Evolutionary conservation across 2,888 invertebrate species (phyloP).

Genomic region (Oscheius sp.): DNA sequence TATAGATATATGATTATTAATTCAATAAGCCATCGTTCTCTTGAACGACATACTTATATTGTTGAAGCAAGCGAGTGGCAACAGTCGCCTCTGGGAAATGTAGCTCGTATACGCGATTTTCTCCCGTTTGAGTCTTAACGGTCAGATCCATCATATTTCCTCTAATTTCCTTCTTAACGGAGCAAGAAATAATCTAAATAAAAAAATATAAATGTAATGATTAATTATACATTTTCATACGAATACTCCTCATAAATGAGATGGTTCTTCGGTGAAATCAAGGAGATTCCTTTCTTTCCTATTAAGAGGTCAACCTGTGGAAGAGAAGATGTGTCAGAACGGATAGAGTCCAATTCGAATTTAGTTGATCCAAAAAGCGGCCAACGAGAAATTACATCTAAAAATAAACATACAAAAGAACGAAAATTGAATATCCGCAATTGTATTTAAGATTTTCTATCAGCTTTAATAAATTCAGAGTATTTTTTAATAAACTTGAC

Average conservation of each 20-base stretch:
- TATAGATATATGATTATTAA: not conserved
- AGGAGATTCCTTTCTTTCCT: slow-evolving; percentile 36
- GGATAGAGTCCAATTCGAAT: slow-evolving; percentile 76
- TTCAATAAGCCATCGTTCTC: slow-evolving; percentile 15
- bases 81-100: not conserved
- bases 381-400: slow-evolving; percentile 91
- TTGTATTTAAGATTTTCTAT: not conserved
- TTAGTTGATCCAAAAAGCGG: slow-evolving; percentile 95
- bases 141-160: not conserved
- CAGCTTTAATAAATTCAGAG: not conserved
- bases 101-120: slow-evolving; percentile 2
- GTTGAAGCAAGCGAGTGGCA: slow-evolving; percentile 7
- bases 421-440: no score
- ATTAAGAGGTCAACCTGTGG: slow-evolving; percentile 44
- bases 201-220: not conserved
- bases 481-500: not conserved
- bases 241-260: slow-evolving; percentile 38
- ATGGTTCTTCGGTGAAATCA: slow-evolving; percentile 40
- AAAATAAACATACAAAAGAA: no score
- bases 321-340: slow-evolving; percentile 31
- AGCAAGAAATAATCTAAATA: not conserved
- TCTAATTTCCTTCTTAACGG: not conserved
- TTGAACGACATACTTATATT: slow-evolving; percentile 24
- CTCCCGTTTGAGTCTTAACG: not conserved
- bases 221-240: slow-evolving; percentile 23